Percentiles rank a stretch among this genome's conserved stretches.
Evolutionary conservation across 2,113 vertebrate genomes (phyloP).

Genomic region (Oceanites oceanicus): DNA sequence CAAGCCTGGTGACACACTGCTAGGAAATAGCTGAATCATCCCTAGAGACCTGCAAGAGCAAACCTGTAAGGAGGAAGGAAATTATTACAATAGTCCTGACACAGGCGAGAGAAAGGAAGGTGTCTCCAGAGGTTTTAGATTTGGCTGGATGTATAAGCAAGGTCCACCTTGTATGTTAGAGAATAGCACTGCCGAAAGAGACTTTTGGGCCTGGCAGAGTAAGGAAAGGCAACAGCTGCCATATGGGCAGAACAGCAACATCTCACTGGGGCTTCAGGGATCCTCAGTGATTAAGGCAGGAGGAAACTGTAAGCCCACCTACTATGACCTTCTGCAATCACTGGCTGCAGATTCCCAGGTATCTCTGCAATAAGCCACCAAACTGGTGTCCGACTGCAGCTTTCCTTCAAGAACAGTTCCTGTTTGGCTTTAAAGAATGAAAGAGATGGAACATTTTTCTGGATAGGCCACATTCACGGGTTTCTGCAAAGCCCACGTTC

Average conservation of each 20-base stretch:
- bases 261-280: background rate
- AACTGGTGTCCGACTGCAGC: background rate
- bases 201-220: background rate
- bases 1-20: background rate
- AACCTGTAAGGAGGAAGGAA: background rate
- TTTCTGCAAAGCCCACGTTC: background rate
- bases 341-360: background rate
- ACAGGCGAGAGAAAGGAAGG: background rate
- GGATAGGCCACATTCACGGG: background rate
- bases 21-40: background rate
- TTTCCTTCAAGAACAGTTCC: background rate
- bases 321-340: background rate
- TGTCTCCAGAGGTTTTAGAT: background rate
- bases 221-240: background rate
- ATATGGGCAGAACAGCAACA: background rate
- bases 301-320: background rate
- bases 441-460: background rate
- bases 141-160: background rate
- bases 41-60: background rate
- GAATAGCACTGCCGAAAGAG: background rate
- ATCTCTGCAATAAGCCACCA: background rate
- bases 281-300: background rate
- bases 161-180: background rate
- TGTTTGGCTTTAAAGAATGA: background rate
- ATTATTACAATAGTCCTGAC: background rate